Percentiles rank a stretch among this genome's conserved stretches.
Conservation (phyloP, 2,888 invertebrate species). For the Scaptomyza flava region DNA sequence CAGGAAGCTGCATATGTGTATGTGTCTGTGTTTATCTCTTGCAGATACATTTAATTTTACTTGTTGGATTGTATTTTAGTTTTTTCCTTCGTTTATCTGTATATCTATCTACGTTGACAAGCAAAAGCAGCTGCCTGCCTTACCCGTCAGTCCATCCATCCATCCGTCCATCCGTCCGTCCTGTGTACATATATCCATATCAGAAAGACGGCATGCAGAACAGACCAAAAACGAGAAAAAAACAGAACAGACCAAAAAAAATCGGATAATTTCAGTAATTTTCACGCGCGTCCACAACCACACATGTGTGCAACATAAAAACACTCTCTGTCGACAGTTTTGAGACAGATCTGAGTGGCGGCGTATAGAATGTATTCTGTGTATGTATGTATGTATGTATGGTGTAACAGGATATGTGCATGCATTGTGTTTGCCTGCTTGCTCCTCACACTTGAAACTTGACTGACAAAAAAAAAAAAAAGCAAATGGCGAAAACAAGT, state of each 20-base stretch:
- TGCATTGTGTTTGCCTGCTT: background rate
- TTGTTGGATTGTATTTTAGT: constrained; percentile 30
- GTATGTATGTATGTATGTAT: background rate
- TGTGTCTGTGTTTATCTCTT: constrained; percentile 37
- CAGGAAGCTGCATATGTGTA: constrained; percentile 39
- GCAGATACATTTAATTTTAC: constrained; percentile 61
- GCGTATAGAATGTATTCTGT: background rate
- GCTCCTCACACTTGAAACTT: background rate
- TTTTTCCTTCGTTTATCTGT: background rate
- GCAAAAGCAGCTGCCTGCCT: constrained; percentile 40
- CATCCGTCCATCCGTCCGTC: background rate
- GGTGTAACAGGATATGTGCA: constrained; percentile 33
- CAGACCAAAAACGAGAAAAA: background rate
- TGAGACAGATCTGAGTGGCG: constrained; percentile 9
- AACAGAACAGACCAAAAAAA: background rate
- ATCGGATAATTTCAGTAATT: constrained; percentile 42
- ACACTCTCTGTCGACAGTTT: constrained; percentile 54
- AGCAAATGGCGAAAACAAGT: background rate
- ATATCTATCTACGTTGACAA: constrained; percentile 29
- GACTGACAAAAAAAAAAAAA: constrained; percentile 3
- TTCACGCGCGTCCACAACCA: constrained; percentile 55
- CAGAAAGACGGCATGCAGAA: constrained; percentile 30
- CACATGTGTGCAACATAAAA: constrained; percentile 67
- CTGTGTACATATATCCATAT: constrained; percentile 24
- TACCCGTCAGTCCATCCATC: background rate